Conservation (phyloP, 2,888 invertebrate species). For the Zygaena filipendulae region DNA sequence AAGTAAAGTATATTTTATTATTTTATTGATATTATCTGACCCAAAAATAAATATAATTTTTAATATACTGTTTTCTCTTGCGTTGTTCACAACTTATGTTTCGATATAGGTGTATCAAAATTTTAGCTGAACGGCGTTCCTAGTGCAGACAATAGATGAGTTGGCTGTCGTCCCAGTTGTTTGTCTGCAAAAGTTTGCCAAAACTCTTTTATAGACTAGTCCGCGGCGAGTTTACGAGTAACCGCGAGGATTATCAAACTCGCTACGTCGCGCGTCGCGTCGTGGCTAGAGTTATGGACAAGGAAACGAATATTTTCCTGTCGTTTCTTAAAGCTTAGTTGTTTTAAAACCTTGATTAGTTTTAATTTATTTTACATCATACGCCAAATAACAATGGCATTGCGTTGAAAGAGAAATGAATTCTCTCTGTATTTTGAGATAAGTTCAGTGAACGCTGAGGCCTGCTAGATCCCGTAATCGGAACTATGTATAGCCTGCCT, state of each 20-base stretch:
- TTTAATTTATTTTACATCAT: no score
- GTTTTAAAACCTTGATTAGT: no score
- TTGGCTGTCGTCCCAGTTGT: conserved; percentile 64
- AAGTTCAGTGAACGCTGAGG: conserved; percentile 63
- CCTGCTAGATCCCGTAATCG: conserved; percentile 59
- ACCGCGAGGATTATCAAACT: conserved; percentile 32
- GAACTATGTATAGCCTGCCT: conserved; percentile 62
- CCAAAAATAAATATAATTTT: no score
- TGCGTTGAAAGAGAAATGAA: no score
- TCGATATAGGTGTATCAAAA: conserved; percentile 46
- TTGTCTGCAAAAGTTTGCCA: conserved; percentile 66
- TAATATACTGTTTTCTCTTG: no score
- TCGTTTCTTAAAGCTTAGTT: no score
- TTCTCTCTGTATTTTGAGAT: no score
- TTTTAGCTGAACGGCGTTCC: conserved; percentile 53
- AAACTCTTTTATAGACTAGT: conserved; percentile 65
- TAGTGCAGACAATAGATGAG: conserved; percentile 65
- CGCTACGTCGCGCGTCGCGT: conserved; percentile 27
- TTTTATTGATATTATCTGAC: no score
- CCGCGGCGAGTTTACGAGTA: conserved; percentile 42
- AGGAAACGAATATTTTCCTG: no score
- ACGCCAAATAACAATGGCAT: no score
- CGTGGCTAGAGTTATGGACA: conserved; percentile 16
- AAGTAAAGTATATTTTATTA: no score
- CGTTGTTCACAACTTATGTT: no score